Evolutionary conservation across 2,113 vertebrate genomes (phyloP), one percentile per base, ranked within the genome.

Genomic region (Rhadina sibilatrix): DNA sequence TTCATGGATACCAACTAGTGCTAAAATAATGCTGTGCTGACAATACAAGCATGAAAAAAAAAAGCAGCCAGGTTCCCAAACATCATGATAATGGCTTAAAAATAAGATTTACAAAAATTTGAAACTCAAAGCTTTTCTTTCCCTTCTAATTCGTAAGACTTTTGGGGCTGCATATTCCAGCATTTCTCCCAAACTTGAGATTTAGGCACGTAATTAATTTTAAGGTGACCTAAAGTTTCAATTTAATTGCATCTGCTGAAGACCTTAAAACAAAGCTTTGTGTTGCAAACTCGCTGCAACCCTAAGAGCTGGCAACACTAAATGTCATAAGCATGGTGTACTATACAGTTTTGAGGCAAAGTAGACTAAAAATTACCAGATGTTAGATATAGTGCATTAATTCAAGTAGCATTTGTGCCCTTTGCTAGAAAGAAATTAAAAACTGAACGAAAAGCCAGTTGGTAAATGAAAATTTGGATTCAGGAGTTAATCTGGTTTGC

Each of bases 1-100:
- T 97, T 96, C 96, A 97, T 97, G 86, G 90, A 4, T 78, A 91
- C 92, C 88, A 78, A 78, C 90, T 64, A 83, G 80, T 78, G 87
- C 72, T 95, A 93, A 95, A 96, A 94, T 95, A 94, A 92, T 83
- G 79, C 90, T 83, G 72, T 57, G 86, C 72, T 94, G 86, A 87
- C 90, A 96, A 64, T 71, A 56, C 1, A 8, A 89, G 60, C 60
- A 53, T 12, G 54, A 71, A 94, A 75, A 54, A 53, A 89, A 93
- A 91, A 87, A 87, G 9, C 38, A 87, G 52, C 57, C 24, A 52
- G 33, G 52, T 75, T 71, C 47, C 50, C 64, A 87, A 86, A 71
- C 35, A 69, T 53, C n/a, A 37, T 17, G 15, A 68, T 64, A 88
- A 35, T 47, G 68, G 40, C 56, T 90, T 83, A 56, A 90, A 94